A percentile compares a stretch with the other conserved stretches of the same genome.
Conservation (phyloP, 2,888 invertebrate species). For the Synergus umbraculus region DNA sequence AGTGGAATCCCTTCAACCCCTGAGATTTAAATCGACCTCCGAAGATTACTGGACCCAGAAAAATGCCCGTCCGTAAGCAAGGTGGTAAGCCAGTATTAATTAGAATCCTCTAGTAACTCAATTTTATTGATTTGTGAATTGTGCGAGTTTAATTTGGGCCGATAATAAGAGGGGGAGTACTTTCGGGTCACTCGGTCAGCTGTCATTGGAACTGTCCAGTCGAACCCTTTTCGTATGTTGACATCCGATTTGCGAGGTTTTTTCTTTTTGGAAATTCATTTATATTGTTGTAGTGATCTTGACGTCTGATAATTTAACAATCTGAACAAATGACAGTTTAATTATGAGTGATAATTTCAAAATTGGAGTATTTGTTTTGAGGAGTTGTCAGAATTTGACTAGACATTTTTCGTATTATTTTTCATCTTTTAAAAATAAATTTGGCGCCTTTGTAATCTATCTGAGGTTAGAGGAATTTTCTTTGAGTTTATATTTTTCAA, state of each 20-base stretch:
- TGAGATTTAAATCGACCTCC: conserved; percentile 40
- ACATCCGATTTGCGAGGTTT: background rate
- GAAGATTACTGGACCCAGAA: conserved; percentile 41
- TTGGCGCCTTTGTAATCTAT: no score
- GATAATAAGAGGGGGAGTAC: conserved; percentile 18
- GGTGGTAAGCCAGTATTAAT: conserved; percentile 57
- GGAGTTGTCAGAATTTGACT: background rate
- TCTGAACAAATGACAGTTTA: background rate
- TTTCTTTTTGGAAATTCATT: background rate
- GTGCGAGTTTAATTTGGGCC: conserved; percentile 24
- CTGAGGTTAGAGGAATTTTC: background rate
- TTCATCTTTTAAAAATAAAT: no score
- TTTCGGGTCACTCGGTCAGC: conserved; percentile 41
- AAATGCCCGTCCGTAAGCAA: conserved; percentile 59
- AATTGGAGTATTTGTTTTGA: background rate
- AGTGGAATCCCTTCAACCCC: conserved; percentile 44
- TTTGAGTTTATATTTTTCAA: background rate
- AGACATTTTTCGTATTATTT: background rate
- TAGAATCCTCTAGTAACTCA: conserved; percentile 8
- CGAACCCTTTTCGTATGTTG: conserved; percentile 1
- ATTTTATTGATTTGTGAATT: conserved; percentile 30
- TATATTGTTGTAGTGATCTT: background rate
- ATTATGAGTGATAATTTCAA: background rate
- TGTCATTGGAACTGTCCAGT: conserved; percentile 34
- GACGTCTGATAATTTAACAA: background rate